Conservation (phyloP, 2,888 invertebrate genomes). For the Idaea dimidiata region DNA sequence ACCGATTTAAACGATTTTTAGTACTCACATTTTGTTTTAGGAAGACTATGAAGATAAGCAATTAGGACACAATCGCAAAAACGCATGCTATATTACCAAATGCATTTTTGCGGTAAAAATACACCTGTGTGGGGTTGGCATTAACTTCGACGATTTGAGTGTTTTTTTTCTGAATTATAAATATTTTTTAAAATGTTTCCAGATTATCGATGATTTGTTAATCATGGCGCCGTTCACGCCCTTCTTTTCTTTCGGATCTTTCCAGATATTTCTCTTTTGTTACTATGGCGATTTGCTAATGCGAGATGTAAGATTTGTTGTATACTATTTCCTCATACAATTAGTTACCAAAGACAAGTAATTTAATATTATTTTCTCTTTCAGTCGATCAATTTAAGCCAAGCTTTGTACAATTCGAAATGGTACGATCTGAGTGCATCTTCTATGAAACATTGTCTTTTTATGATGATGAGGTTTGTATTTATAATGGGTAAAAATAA, state of each 20-base stretch:
- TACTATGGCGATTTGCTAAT: constrained; percentile 53
- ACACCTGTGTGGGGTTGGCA: no score
- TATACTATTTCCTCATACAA: background rate
- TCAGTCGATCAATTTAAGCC: constrained; percentile 46
- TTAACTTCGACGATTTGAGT: no score
- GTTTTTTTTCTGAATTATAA: no score
- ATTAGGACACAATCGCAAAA: no score
- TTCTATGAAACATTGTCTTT: constrained; percentile 45
- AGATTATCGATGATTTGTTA: constrained; percentile 44
- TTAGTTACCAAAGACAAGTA: background rate
- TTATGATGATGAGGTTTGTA: constrained; percentile 47
- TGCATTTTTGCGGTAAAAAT: no score
- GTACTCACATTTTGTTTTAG: no score
- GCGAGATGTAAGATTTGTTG: constrained; percentile 42
- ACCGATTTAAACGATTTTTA: no score
- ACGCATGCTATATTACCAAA: no score
- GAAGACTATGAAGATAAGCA: no score
- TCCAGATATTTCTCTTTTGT: constrained; percentile 54
- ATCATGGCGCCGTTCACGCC: constrained; percentile 42
- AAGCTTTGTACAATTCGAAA: constrained; percentile 45
- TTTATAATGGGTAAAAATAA: no score
- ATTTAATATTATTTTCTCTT: constrained; percentile 25
- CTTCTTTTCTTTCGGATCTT: constrained; percentile 42
- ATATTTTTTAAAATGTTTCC: no score
- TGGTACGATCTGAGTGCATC: constrained; percentile 46